Evolutionary conservation across 2,113 vertebrate species (phyloP).

Genomic region (Artemisiospiza belli): DNA sequence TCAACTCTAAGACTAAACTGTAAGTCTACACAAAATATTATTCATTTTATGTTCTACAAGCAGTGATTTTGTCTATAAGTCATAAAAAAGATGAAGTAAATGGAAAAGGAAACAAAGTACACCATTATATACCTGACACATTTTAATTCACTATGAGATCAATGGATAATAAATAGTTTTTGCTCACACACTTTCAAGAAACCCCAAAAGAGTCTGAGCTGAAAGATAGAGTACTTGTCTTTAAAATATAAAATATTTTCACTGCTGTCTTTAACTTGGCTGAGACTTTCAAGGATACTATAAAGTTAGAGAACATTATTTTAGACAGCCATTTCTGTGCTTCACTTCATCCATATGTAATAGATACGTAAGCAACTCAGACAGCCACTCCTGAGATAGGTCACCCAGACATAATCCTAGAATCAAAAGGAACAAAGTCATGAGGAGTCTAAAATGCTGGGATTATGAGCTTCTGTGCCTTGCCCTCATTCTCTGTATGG

Average conservation of each 20-base stretch:
- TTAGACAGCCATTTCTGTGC: not conserved
- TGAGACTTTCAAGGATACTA: not conserved
- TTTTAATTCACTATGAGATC: not conserved
- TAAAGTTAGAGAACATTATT: not conserved
- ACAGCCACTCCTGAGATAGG: not conserved
- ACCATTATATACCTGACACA: fast-evolving
- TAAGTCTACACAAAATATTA: not conserved
- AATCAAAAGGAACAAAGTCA: not conserved
- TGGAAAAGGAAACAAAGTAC: not conserved
- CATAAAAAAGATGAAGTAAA: not conserved
- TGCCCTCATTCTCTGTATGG: not conserved
- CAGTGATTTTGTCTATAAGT: not conserved
- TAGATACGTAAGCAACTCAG: not conserved
- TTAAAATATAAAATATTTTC: not conserved
- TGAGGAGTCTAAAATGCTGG: not conserved
- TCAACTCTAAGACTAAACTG: not conserved
- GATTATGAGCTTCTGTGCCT: not conserved
- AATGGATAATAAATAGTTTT: not conserved
- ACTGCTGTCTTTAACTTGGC: not conserved
- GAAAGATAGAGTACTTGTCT: not conserved
- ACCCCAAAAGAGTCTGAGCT: not conserved
- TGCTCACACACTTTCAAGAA: not conserved
- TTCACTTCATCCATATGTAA: not conserved
- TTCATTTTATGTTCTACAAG: not conserved
- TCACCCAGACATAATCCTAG: not conserved